Evolutionary conservation across 92 coral and sea anemone genomes (phyloP).

Genomic region (Porites evermanni): DNA sequence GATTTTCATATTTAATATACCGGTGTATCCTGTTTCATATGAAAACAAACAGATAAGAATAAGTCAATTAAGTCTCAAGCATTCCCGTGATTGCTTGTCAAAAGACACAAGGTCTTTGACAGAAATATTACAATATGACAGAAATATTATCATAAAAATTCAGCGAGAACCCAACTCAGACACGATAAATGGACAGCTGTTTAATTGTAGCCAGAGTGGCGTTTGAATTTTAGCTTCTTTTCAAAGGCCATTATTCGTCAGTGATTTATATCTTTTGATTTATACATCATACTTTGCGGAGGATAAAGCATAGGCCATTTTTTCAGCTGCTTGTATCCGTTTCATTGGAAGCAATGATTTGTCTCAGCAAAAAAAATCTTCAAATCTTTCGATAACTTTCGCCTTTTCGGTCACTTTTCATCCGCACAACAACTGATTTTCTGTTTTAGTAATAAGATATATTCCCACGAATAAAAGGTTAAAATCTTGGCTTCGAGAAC

Average conservation of each 20-base stretch:
- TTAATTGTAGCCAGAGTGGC: background rate
- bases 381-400: too few species aligned
- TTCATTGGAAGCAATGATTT: too few species aligned
- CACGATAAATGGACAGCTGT: background rate
- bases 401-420: too few species aligned
- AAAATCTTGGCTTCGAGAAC: too few species aligned
- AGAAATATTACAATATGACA: background rate
- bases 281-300: too few species aligned
- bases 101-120: background rate
- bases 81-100: background rate
- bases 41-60: slow-evolving; percentile 40
- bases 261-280: background rate
- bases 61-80: slow-evolving; percentile 19
- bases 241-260: background rate
- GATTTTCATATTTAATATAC: slow-evolving; percentile 42
- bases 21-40: slow-evolving; percentile 29
- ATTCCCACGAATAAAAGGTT: too few species aligned
- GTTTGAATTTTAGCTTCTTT: background rate
- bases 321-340: too few species aligned
- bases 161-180: slow-evolving; percentile 1
- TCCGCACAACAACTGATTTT: background rate
- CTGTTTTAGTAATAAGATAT: background rate
- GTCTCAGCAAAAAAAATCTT: too few species aligned
- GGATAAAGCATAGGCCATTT: too few species aligned
- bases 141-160: background rate